Evolutionary conservation across 2,888 invertebrate genomes (phyloP).

Genomic region (Drosophila subsilvestris): DNA sequence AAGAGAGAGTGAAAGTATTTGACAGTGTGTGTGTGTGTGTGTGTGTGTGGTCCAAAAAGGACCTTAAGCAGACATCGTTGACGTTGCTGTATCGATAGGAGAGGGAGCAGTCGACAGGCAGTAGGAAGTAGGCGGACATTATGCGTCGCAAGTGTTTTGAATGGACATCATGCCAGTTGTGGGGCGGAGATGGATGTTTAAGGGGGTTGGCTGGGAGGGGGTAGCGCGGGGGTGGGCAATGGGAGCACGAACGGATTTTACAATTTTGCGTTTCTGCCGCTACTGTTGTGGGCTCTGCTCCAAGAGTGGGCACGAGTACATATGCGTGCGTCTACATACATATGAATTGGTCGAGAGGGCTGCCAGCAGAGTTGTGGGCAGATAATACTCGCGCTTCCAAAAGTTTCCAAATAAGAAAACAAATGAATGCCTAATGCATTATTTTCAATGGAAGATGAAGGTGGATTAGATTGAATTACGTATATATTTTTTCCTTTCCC

Average conservation of each 20-base stretch:
- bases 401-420: no score
- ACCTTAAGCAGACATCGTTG: slow-evolving; percentile 65
- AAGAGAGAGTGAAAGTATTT: slow-evolving; percentile 1
- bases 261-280: slow-evolving; percentile 49
- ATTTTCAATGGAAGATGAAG: neutral
- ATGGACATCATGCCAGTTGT: slow-evolving; percentile 57
- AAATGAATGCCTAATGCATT: neutral
- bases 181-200: slow-evolving; percentile 10
- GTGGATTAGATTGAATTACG: neutral
- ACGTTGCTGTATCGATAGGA: slow-evolving; percentile 4
- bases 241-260: slow-evolving; percentile 67
- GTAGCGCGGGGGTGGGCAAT: slow-evolving; percentile 1
- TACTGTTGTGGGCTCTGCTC: slow-evolving; percentile 11
- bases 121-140: slow-evolving; percentile 29
- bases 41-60: slow-evolving; percentile 47
- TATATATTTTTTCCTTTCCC: no score
- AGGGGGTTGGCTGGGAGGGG: neutral
- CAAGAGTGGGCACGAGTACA: neutral
- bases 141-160: slow-evolving; percentile 75
- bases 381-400: no score
- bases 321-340: slow-evolving; percentile 11
- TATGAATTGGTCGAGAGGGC: neutral
- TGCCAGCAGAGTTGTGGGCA: neutral
- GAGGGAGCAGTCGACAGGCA: neutral
- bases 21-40: slow-evolving; percentile 15